A percentile compares a stretch with the other conserved stretches of the same genome.
Evolutionary conservation across 2,888 invertebrate genomes (phyloP).

Genomic region (Ophraella communa): DNA sequence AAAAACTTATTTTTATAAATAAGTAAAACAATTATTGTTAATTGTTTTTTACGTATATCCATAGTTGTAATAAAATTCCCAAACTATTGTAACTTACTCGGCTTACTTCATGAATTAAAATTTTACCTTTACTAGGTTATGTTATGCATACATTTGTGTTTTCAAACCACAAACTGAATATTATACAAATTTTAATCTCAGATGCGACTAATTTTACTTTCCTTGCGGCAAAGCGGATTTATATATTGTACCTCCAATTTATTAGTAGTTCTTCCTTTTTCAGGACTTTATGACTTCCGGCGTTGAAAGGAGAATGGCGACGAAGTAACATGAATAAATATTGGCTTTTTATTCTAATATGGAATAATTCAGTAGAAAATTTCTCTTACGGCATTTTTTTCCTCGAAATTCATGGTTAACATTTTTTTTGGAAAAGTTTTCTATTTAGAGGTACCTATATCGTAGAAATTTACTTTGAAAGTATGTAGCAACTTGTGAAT

Average conservation of each 20-base stretch:
- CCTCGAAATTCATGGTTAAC: neutral
- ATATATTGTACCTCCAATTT: neutral
- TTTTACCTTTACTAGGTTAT: neutral
- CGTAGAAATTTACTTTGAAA: no score
- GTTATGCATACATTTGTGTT: neutral
- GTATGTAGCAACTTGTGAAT: no score
- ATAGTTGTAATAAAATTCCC: no score
- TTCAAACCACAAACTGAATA: no score
- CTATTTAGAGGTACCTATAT: neutral
- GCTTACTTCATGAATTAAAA: no score
- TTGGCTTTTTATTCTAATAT: neutral
- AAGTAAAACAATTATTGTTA: no score
- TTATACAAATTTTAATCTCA: neutral
- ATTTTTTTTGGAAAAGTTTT: neutral
- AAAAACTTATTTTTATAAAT: no score
- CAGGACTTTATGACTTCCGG: neutral
- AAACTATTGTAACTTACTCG: no score
- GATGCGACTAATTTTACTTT: neutral
- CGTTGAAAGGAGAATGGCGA: neutral
- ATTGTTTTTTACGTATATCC: no score
- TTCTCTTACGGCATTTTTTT: neutral
- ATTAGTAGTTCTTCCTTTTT: neutral
- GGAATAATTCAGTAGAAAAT: neutral
- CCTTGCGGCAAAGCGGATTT: neutral
- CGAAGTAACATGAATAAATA: neutral